These are phyloP conservation scores for Stegana nigrithorax DNA, from an alignment of 2,888 invertebrate species.

Conservation along the genomic window DNA sequence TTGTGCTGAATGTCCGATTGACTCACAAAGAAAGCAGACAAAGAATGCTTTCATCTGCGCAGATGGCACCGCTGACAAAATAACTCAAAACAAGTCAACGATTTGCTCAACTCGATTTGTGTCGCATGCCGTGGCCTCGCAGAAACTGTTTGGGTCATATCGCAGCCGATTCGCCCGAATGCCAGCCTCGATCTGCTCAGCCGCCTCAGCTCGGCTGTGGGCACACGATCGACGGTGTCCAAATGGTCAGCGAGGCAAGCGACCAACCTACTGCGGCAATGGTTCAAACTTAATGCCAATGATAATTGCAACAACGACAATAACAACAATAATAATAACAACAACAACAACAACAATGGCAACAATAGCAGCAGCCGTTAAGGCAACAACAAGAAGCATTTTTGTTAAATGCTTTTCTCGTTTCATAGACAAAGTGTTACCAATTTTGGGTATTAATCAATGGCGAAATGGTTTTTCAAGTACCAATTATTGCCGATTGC, in stretches of 20 bases:
- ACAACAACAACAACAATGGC: not conserved
- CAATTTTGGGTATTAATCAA: slow-evolving; percentile 12
- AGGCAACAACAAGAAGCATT: too few species aligned
- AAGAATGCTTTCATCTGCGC: slow-evolving; percentile 53
- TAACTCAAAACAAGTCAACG: slow-evolving; percentile 28
- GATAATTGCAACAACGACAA: slow-evolving; percentile 26
- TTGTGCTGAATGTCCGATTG: not conserved
- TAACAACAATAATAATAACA: slow-evolving; percentile 23
- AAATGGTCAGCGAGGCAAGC: not conserved
- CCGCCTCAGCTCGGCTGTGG: too few species aligned
- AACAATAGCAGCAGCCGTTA: too few species aligned
- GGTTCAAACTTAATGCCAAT: too few species aligned
- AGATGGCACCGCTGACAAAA: slow-evolving; percentile 44
- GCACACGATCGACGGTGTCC: too few species aligned
- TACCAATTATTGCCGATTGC: not conserved
- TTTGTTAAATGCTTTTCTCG: not conserved
- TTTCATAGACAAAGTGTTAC: slow-evolving; percentile 5
- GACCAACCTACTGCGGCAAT: too few species aligned
- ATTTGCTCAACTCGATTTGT: not conserved
- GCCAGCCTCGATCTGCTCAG: too few species aligned
- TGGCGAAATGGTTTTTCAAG: slow-evolving; percentile 5
- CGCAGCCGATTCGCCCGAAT: slow-evolving; percentile 1
- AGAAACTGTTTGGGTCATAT: slow-evolving; percentile 6
- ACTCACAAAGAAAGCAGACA: not conserved
- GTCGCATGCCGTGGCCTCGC: too few species aligned